Evolutionary conservation across 1,140 invertebrate species (phyloP), one percentile per base, ranked within the genome.

Genomic region (Brachionus rotundiformis): DNA sequence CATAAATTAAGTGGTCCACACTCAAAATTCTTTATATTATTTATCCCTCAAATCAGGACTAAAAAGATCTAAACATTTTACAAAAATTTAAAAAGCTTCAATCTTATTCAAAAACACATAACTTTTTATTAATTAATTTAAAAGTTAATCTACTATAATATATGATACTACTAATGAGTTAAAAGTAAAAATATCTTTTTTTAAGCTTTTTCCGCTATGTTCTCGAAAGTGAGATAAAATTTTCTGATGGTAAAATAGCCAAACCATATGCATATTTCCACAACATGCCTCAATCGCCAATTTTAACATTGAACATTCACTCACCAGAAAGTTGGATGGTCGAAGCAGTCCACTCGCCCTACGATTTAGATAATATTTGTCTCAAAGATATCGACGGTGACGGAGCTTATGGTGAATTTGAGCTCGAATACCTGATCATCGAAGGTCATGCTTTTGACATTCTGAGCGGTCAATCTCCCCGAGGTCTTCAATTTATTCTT

Each of bases 311-410:
- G 87, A 94, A 94, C 85, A 92, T 98, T 88, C 92, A 94, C 83
- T 93, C 96, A 33, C 96, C 97, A n/a, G 94, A 98, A 87, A 96
- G 98, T 88, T 99, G 97, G 98, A 90, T 99, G 83, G 95, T 99
- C 0, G 95, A 98, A 90, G 92, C 94, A 82, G 93, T 98, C 1
- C 91, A 92, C 82, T 94, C 96, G 33, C 92, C 94, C 16, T 96
- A 98, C 89, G 98, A 99, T 90, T 91, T 99, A 83, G 98, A 99
- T 87, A 99, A 99, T 87, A 98, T 99, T 83, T 92, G 95, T 82
- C 89, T 90, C 82, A 86, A 88, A 76, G 86, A 88, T 83, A 93
- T 94, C 23, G 59, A 33, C 29, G 86, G 87, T 23, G 84, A 83
- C 59, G 87, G 86, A 63, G 88, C 90, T 71, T 87, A 85, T 86